Base-by-base conservation (phyloP, 1,140 invertebrate genomes). In the Choristoneura fumiferana region DNA sequence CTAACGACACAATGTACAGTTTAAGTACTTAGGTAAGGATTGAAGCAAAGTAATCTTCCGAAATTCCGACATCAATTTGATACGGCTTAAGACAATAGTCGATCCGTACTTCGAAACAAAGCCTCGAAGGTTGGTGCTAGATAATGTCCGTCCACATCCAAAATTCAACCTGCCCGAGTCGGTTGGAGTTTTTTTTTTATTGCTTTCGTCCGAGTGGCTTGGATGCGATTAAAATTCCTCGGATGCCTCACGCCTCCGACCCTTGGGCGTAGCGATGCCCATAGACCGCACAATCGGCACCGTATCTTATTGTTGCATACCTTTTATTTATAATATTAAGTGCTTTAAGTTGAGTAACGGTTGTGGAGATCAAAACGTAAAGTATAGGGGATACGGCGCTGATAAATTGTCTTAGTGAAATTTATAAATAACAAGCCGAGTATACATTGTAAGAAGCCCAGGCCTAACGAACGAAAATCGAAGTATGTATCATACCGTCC, bases 191-290 rank as follows among this genome's bases (percentile, higher is more conserved):
- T 71, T 67, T 64, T 81, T 87, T 80, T 78, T 79, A 76, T 77
- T 77, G 61, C 63, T 64, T 62, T 67, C 60, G 66, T 63, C 62
- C 58, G 67, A 62, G 66, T 60, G 77, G 74, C 69, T 78, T 81
- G 67, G 79, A 76, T 82, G 67, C 84, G 83, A 87, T 86, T 86
- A 87, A 87, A 78, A 87, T 87, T 87, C 84, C 78, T 71, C 54
- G 70, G 72, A 83, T 78, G 70, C 81, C 79, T 85, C 75, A 76
- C 82, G 82, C 73, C 73, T 67, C 66, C 73, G 70, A 60, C 67
- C 71, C 71, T 63, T 55, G 45, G 63, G 61, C 63, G 54, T 54
- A 17, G 38, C 39, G 37, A 17, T 59, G 49, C 57, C 49, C 56
- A 62, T 58, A 49, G 43, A 49, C 17, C 43, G 43, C 12, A 49